Evolutionary conservation across 2,888 invertebrate species (phyloP).

Genomic region (Deilephila porcellus): DNA sequence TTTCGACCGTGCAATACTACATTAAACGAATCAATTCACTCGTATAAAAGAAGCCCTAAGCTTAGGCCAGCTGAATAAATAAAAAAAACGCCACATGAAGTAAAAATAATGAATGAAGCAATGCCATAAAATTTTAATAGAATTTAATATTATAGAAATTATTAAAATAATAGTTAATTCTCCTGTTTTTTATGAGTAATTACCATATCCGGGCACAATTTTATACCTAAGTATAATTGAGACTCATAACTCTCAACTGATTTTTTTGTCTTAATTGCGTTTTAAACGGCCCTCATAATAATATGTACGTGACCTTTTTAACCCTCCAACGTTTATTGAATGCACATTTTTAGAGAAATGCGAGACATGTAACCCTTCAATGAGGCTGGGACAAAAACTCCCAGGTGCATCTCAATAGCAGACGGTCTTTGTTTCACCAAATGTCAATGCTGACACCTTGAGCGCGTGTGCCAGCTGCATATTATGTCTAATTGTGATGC

Average conservation of each 20-base stretch:
- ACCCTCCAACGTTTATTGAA: neutral
- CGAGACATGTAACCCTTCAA: neutral
- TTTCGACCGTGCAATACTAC: neutral
- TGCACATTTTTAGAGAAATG: slow-evolving; percentile 7
- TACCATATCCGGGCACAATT: too few relatives aligned
- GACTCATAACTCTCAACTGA: too few relatives aligned
- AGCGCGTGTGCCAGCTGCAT: slow-evolving; percentile 45
- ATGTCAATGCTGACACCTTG: slow-evolving; percentile 57
- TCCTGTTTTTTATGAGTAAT: too few relatives aligned
- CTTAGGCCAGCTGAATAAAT: too few relatives aligned
- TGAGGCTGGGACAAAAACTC: slow-evolving; percentile 20
- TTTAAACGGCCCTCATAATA: neutral
- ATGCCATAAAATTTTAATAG: too few relatives aligned
- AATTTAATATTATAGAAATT: too few relatives aligned
- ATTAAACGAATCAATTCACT: neutral
- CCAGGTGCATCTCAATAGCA: slow-evolving; percentile 35
- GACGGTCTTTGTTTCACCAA: slow-evolving; percentile 43
- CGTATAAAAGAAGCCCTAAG: too few relatives aligned
- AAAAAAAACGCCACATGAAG: too few relatives aligned
- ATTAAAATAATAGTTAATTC: too few relatives aligned
- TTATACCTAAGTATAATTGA: too few relatives aligned
- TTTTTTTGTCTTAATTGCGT: neutral
- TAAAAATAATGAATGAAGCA: too few relatives aligned
- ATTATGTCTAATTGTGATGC: slow-evolving; percentile 44
- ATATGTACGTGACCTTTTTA: too few relatives aligned